A percentile compares a stretch with the other conserved stretches of the same genome.
Evolutionary conservation across 2,888 invertebrate genomes (phyloP).

Genomic region (Schizaphis graminum): DNA sequence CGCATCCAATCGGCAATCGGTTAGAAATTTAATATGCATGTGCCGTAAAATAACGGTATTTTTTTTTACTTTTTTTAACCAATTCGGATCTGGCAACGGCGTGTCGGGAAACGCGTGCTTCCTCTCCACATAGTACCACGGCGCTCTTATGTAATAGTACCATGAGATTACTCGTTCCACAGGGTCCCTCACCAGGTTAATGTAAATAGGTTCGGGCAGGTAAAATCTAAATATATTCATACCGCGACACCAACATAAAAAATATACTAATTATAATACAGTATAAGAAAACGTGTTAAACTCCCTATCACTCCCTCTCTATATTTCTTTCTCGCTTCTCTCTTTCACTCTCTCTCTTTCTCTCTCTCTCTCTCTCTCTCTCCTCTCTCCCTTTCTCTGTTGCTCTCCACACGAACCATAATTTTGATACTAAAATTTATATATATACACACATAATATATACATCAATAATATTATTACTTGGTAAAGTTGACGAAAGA

Average conservation of each 20-base stretch:
- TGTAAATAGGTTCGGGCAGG: conserved; percentile 87
- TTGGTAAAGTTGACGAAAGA: conserved; percentile 91
- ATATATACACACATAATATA: not conserved
- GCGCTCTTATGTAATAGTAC: conserved; percentile 92
- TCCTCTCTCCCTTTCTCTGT: not conserved
- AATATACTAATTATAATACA: not conserved
- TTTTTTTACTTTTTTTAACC: conserved; percentile 82
- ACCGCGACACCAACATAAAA: not conserved
- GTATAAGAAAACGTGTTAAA: not conserved
- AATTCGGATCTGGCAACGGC: conserved; percentile 87
- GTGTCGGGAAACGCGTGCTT: conserved; percentile 91
- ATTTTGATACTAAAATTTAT: not conserved
- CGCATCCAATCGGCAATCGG: not conserved
- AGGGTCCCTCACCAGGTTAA: conserved; percentile 91
- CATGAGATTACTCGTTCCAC: conserved; percentile 92
- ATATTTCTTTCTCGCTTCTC: not conserved
- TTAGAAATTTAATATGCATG: conserved; percentile 37
- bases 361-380: not conserved
- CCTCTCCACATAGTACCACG: conserved; percentile 93
- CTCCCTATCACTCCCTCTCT: not conserved
- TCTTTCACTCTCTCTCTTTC: not conserved
- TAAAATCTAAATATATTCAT: conserved; percentile 75
- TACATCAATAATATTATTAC: conserved; percentile 72
- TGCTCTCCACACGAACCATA: too few species aligned
- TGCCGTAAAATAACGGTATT: conserved; percentile 27